A percentile compares a stretch with the other conserved stretches of the same genome.
phyloP scores from a whole-genome alignment of 2,113 vertebrate genomes.

The Pardalotus punctatus region DNA sequence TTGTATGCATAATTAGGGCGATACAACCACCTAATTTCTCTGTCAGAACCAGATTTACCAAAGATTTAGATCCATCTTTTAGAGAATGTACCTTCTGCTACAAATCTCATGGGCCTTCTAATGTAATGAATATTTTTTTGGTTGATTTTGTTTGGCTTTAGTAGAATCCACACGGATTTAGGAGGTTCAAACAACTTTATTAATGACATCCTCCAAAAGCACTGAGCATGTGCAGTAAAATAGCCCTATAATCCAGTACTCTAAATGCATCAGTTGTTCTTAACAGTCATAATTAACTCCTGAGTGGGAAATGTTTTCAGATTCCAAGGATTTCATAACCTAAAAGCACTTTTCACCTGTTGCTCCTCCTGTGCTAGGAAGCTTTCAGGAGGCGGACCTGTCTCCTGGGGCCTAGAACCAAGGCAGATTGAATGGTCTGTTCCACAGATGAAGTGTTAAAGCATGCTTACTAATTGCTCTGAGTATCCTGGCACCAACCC shows the following conservation, averaged over 20 bases:
- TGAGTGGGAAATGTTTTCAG: background rate
- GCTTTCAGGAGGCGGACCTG: background rate
- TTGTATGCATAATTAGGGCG: accelerated
- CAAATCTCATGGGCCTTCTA: background rate
- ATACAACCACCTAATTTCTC: background rate
- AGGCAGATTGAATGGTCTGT: accelerated
- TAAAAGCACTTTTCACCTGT: background rate
- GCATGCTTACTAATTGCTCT: accelerated
- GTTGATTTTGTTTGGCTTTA: background rate
- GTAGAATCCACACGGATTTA: background rate
- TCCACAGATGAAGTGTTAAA: background rate
- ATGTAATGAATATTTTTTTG: background rate
- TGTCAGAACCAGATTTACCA: accelerated
- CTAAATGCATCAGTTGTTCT: background rate
- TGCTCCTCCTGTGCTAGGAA: background rate
- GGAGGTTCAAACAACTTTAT: background rate
- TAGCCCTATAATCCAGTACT: background rate
- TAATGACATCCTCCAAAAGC: background rate
- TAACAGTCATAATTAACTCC: background rate
- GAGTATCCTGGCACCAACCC: background rate
- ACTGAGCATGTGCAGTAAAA: background rate
- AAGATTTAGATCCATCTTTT: background rate
- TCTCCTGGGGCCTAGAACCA: background rate
- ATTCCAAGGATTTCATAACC: background rate
- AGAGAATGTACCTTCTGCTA: background rate